Base-by-base conservation (phyloP, 2,113 vertebrate species). In the Pachypanchax playfairii region DNA sequence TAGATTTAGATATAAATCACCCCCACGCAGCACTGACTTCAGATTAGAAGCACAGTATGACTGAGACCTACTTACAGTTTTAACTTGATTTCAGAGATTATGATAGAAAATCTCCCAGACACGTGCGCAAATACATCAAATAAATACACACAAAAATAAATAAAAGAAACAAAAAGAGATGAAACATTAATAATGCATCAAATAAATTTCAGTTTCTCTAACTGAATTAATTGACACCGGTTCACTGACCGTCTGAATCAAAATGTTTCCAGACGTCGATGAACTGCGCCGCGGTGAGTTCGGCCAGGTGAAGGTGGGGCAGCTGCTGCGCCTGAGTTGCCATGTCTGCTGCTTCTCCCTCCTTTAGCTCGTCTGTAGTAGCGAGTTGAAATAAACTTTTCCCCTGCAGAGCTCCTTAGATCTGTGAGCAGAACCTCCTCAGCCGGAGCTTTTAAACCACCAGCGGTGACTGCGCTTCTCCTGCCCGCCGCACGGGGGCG, bases 241-340 rank as follows among this genome's bases (percentile, higher is more conserved):
- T 36, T 48, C 63, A 94, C 95, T 95, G 85, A 97, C 96, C 96
- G 83, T 97, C 96, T 44, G 92, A 80, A 36, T 98, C 96, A 69
- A 94, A 98, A 73, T 95, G 96, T 56, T 94, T 94, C 96, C 96
- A 98, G 86, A 98, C 95, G 76, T 96, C 95, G 88, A 96, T 91
- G 91, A 98, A 98, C 91, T 98, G 96, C 62, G 93, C 87, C 0
- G 96, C 95, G 36, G 95, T 96, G 85, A 98, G 91, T 88, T 97
- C 96, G 3, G 94, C 94, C 90, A 96, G 92, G 85, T 95, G 94
- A 79, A 98, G 93, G 14, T 79, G 84, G 10, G 93, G 93, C 20
- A 93, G 91, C 68, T 95, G 92, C 84, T 94, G 92, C 10, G 77
- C 58, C 75, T 93, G 92, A 70, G 91, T 87, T 67, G 94, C 94